phyloP scores from a whole-genome alignment of 2,888 invertebrate genomes.

The Ectemnius cavifrons region DNA sequence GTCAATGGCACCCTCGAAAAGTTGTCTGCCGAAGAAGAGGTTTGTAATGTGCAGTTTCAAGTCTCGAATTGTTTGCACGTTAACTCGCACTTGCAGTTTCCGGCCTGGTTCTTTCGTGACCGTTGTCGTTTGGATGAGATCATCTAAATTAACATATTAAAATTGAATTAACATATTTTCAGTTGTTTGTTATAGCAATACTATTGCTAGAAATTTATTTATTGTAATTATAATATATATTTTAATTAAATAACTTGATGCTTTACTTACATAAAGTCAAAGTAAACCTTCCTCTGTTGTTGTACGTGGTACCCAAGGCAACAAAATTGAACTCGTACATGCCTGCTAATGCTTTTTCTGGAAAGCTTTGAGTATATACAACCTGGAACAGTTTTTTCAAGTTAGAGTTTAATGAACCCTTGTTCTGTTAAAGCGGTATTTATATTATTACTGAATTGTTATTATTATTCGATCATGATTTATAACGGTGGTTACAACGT shows the following conservation, averaged over 20 bases:
- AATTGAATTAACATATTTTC: background rate
- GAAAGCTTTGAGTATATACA: slow-evolving; percentile 89
- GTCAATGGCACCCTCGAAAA: slow-evolving; percentile 85
- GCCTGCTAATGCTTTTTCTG: slow-evolving; percentile 87
- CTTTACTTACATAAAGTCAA: slow-evolving; percentile 82
- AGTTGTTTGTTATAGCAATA: too few relatives aligned
- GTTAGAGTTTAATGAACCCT: background rate
- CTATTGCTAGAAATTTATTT: background rate
- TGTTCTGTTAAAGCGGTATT: too few relatives aligned
- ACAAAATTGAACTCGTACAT: slow-evolving; percentile 83
- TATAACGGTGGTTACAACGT: too few relatives aligned
- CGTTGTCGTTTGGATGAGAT: slow-evolving; percentile 83
- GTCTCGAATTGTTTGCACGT: slow-evolving; percentile 87
- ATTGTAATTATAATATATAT: too few relatives aligned
- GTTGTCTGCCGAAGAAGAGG: slow-evolving; percentile 83
- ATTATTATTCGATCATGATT: too few relatives aligned
- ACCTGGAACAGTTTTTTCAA: slow-evolving; percentile 73
- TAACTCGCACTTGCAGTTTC: slow-evolving; percentile 83
- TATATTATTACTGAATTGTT: too few relatives aligned
- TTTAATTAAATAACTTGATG: background rate
- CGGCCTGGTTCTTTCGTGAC: slow-evolving; percentile 80
- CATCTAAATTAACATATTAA: slow-evolving; percentile 63
- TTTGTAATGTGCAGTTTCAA: slow-evolving; percentile 88
- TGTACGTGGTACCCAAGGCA: slow-evolving; percentile 82
- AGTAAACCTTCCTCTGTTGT: slow-evolving; percentile 86